These are phyloP conservation scores for Caloenas nicobarica DNA, from an alignment of 2,113 vertebrate species.

Conservation along the genomic window DNA sequence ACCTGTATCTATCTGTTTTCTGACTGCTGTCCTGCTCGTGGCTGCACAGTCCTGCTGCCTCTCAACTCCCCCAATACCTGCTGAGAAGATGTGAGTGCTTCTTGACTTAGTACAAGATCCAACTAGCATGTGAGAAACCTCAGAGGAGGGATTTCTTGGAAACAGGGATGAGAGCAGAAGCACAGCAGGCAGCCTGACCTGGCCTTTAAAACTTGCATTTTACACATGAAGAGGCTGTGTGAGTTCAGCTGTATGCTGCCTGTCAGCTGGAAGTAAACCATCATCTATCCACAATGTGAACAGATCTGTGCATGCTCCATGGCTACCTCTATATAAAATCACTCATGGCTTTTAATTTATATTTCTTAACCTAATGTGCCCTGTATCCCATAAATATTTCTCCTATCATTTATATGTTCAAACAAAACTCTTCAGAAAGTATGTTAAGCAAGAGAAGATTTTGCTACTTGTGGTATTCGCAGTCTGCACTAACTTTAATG, in stretches of 20 bases:
- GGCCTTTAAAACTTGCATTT: background rate
- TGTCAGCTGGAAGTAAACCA: background rate
- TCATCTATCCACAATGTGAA: background rate
- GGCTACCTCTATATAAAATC: background rate
- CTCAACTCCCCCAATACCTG: background rate
- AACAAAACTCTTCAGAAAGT: background rate
- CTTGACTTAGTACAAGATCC: background rate
- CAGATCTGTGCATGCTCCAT: background rate
- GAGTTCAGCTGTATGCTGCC: background rate
- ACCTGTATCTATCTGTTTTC: background rate
- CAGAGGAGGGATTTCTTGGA: background rate
- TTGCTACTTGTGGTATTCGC: background rate
- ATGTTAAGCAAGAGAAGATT: background rate
- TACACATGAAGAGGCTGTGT: background rate
- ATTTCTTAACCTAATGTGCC: background rate
- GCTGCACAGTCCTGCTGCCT: background rate
- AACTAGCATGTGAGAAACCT: background rate
- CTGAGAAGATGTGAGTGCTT: background rate
- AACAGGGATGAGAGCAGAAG: background rate
- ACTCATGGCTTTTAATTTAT: background rate
- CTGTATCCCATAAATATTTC: background rate
- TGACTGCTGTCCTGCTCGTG: background rate
- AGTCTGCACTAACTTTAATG: background rate
- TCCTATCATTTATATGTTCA: background rate
- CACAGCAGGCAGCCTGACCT: background rate